Evolutionary conservation across 2,888 invertebrate genomes (phyloP).

Genomic region (Platypus cylindrus): DNA sequence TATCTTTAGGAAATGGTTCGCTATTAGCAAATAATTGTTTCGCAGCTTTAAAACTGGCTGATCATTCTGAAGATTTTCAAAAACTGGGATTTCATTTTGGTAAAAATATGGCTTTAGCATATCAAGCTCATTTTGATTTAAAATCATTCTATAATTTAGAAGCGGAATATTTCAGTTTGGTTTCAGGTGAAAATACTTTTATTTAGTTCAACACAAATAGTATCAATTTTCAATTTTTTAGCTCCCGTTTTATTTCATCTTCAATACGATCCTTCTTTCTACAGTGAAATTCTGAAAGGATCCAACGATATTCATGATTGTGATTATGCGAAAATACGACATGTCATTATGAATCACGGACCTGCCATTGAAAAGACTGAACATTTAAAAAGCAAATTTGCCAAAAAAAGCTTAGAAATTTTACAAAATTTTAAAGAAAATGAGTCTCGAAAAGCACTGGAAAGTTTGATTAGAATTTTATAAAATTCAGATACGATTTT

Average conservation of each 20-base stretch:
- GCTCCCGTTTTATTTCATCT: constrained; percentile 75
- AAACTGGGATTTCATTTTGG: constrained; percentile 74
- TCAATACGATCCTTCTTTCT: constrained; percentile 53
- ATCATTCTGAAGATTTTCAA: constrained; percentile 59
- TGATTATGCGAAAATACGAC: constrained; percentile 45
- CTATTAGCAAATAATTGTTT: constrained; percentile 73
- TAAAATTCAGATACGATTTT: too few relatives aligned
- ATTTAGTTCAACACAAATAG: not conserved
- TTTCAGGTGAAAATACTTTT: constrained; percentile 34
- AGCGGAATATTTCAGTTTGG: constrained; percentile 48
- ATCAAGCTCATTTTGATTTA: constrained; percentile 60
- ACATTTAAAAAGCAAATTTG: constrained; percentile 57
- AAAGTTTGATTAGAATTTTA: constrained; percentile 63
- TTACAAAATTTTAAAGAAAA: constrained; percentile 60
- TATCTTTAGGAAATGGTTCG: constrained; percentile 33
- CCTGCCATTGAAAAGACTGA: constrained; percentile 60
- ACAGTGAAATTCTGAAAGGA: constrained; percentile 51
- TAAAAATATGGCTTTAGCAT: constrained; percentile 74
- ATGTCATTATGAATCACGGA: constrained; percentile 35
- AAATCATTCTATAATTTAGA: constrained; percentile 43
- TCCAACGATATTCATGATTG: constrained; percentile 35
- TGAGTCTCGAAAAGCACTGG: constrained; percentile 67
- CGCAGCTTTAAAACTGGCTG: constrained; percentile 65
- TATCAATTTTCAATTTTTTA: constrained; percentile 4
- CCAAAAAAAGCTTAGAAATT: constrained; percentile 55